Conservation (phyloP, 1,140 invertebrate genomes). For the Brachionus koreanus region DNA sequence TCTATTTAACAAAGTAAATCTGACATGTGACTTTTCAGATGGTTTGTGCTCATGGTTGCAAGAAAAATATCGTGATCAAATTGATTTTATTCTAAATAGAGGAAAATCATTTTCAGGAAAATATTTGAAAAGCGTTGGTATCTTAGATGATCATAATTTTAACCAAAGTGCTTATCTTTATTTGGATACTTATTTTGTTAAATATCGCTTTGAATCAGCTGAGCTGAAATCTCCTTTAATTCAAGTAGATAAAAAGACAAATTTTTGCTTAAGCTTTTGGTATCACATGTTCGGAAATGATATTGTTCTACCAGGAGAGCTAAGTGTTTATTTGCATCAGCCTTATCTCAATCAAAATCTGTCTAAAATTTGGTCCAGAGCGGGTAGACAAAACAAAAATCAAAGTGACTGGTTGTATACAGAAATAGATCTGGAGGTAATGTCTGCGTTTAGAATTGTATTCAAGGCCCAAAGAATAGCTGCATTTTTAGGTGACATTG, state of each 20-base stretch:
- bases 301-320: not conserved
- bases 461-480: not conserved
- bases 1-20: not conserved
- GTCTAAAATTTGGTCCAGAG: conserved; percentile 37
- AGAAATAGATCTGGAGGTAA: not conserved
- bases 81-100: conserved; percentile 11
- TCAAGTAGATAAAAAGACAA: not conserved
- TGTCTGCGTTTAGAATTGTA: not conserved
- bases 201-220: not conserved
- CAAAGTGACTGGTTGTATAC: conserved; percentile 9
- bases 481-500: conserved; percentile 2
- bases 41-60: not conserved
- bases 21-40: conserved; percentile 20
- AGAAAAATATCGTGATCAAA: conserved; percentile 18
- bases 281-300: conserved; percentile 28
- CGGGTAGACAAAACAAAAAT: not conserved
- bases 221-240: conserved; percentile 21
- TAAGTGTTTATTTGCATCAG: not conserved
- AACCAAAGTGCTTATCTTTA: not conserved
- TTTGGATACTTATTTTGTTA: not conserved
- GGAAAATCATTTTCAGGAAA: not conserved
- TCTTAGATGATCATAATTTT: not conserved
- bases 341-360: not conserved
- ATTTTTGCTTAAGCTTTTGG: conserved; percentile 26
- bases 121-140: not conserved